Evolutionary conservation across 2,888 invertebrate genomes (phyloP).

Genomic region (Polyommatus iphigenia): DNA sequence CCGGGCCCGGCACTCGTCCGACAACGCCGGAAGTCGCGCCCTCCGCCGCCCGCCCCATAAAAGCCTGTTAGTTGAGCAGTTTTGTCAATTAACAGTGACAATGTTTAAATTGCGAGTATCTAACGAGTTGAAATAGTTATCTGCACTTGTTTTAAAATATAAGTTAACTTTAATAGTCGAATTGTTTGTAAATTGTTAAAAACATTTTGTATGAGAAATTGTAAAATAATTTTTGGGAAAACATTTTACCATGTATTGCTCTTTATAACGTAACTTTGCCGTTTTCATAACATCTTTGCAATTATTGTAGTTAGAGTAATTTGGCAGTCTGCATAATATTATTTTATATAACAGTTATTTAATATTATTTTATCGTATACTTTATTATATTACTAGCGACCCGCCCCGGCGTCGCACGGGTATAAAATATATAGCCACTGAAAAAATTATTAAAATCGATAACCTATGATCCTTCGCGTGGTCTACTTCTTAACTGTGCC

Average conservation of each 20-base stretch:
- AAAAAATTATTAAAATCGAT: too few species aligned
- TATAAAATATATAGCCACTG: too few species aligned
- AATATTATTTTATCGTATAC: too few species aligned
- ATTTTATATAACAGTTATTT: too few species aligned
- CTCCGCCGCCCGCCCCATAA: constrained; percentile 41
- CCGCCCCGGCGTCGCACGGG: too few species aligned
- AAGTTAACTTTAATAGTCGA: not conserved
- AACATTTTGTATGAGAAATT: not conserved
- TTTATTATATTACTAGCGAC: too few species aligned
- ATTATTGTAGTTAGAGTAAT: too few species aligned
- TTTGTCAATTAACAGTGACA: constrained; percentile 17
- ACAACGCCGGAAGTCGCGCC: constrained; percentile 69
- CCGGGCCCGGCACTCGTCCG: constrained; percentile 68
- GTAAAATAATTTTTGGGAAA: not conserved
- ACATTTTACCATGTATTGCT: not conserved
- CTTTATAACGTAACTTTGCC: too few species aligned
- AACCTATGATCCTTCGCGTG: too few species aligned
- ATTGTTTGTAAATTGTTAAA: not conserved
- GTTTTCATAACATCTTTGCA: too few species aligned
- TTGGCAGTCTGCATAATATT: too few species aligned
- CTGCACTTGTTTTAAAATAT: not conserved
- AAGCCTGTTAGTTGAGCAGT: constrained; percentile 34
- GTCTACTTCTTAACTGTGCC: too few species aligned
- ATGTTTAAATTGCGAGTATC: not conserved
- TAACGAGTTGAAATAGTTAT: not conserved